Evolutionary conservation across 2,113 vertebrate genomes (phyloP), one percentile per base, ranked within the genome.

Genomic region (Jacana jacana): DNA sequence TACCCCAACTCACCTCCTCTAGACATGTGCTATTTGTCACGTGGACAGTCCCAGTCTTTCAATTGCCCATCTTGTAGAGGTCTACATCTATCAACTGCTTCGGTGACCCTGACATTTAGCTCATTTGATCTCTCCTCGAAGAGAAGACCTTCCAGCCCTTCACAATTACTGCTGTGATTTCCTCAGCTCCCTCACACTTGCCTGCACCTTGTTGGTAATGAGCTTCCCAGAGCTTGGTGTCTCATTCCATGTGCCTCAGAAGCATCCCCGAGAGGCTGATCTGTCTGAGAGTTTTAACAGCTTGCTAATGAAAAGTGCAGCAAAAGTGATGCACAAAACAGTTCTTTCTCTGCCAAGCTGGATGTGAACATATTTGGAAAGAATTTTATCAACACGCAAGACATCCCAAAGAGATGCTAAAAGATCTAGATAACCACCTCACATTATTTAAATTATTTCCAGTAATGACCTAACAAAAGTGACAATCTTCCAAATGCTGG

Each of bases 401-500:
- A 75, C 51, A 92, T 61, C 49, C 55, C 77, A 66, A 68, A 71
- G 65, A 86, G 57, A 84, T 44, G 55, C 57, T 87, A 42, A 42
- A 77, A 68, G 52, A 84, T 69, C 31, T 18, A 18, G 78, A 84
- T 76, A 94, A 86, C 49, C 75, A 57, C 52, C 75, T 57, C n/a
- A 33, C 7, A 1, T 72, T n/a, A 31, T 72, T 94, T 22, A 87
- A 84, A 89, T 57, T 0, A 33, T 79, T 92, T 46, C 65, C 58
- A 94, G 75, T 48, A 72, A 91, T 9, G 35, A 64, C 63, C 76
- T 40, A 90, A 73, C 66, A 40, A 12, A 86, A 95, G 25, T 78
- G 46, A 86, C 91, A 66, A 55, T 44, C 66, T 87, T 78, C 66
- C 73, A 85, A 79, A 78, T 33, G 81, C 81, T 92, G 66, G 17